Evolutionary conservation across 2,888 invertebrate genomes (phyloP), one percentile per base, ranked within the genome.

Genomic region (Chymomyza caudatula): DNA sequence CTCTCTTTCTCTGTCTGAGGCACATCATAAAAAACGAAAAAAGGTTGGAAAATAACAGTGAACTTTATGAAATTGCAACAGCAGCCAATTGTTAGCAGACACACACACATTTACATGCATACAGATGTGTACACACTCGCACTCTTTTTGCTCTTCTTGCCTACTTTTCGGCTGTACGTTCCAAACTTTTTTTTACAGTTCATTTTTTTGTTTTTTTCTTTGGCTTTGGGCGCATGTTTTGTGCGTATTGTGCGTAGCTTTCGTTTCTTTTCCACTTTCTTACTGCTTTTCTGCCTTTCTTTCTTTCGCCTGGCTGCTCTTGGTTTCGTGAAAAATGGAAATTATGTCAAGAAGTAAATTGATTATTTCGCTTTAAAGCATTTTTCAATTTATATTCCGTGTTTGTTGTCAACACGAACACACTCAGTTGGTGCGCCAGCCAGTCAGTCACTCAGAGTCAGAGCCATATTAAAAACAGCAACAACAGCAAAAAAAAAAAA

Each of bases 271-370:
- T 17, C 19, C 19, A 67, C 67, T 78, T 74, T 72, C 58, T 62
- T 55, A 19, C 20, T 49, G 44, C 17, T 15, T 44, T 44, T 2
- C 29, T 44, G 43, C 43, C 43, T 43, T 44, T 44, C 47, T 51
- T 37, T 51, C 20, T 51, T 51, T 6, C 13, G 51, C 80, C 78
- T 85, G 78, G 80, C 73, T 51, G 87, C 75, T 67, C 82, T 78
- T 76, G 65, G 76, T 75, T 79, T 78, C 76, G 81, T 88, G 88
- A 89, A 88, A 89, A 88, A 88, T 88, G 87, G 89, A 88, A 88
- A 88, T 88, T 88, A 82, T 88, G 88, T 89, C 88, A 89, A 85
- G 80, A 88, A 81, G 87, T 83, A 83, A 88, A 89, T 88, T 89
- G 88, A 88, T 89, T 88, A 87, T 88, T 88, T 86, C 87, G 88